Evolutionary conservation across 2,797 vertebrate species (phyloP).

Genomic region (Melanotaenia nigrans): DNA sequence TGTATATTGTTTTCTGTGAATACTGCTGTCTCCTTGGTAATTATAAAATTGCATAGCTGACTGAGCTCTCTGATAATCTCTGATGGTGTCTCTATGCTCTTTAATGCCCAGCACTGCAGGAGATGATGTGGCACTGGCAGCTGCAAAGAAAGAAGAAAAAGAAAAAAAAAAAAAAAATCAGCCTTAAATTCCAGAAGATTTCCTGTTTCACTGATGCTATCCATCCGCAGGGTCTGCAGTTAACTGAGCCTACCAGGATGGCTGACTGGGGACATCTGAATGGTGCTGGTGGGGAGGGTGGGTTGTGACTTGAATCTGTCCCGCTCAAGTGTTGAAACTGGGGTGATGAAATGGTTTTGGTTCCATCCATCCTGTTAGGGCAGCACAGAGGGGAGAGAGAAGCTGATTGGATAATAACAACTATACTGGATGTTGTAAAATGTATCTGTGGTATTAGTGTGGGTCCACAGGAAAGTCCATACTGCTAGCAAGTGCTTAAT

Average conservation of each 20-base stretch:
- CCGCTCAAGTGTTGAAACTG: constrained; percentile 94
- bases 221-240: constrained; percentile 26
- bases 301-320: constrained; percentile 97
- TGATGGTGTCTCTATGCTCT: constrained; percentile 85
- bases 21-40: constrained; percentile 90
- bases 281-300: constrained; percentile 88
- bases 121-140: constrained; percentile 94
- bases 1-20: constrained; percentile 92
- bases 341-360: constrained; percentile 99
- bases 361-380: constrained; percentile 94
- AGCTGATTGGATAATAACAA: not conserved
- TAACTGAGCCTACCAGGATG: constrained; percentile 87
- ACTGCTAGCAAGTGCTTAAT: not conserved
- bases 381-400: constrained; percentile 6
- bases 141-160: constrained; percentile 72
- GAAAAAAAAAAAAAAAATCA: constrained; percentile 11
- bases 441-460: not conserved
- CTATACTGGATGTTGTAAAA: not conserved
- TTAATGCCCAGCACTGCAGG: constrained; percentile 93
- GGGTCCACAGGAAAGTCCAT: not conserved
- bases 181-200: constrained; percentile 61
- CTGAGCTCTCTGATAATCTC: constrained; percentile 91
- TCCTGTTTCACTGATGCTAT: constrained; percentile 29
- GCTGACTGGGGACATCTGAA: constrained; percentile 95
- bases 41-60: constrained; percentile 98